phyloP scores from a whole-genome alignment of 2,888 invertebrate species.

The Spialia ferax region DNA sequence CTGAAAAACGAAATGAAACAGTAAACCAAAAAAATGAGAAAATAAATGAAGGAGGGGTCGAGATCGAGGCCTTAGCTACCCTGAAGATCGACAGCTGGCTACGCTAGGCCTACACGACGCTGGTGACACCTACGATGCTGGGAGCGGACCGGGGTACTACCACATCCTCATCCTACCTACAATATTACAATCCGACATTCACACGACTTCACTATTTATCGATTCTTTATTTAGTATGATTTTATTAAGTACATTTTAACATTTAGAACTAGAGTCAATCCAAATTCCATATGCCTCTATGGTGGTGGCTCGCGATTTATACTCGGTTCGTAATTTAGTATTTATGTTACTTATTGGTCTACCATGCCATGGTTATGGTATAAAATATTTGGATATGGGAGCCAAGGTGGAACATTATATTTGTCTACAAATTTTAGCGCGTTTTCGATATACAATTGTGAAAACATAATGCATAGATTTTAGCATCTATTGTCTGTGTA shows the following conservation, averaged over 20 bases:
- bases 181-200: slow-evolving; percentile 52
- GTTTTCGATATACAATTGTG: slow-evolving; percentile 66
- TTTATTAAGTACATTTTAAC: slow-evolving; percentile 46
- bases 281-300: slow-evolving; percentile 71
- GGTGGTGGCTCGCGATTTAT: slow-evolving; percentile 70
- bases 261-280: slow-evolving; percentile 47
- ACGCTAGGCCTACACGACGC: too few relatives aligned
- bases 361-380: slow-evolving; percentile 73
- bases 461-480: slow-evolving; percentile 53
- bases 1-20: slow-evolving; percentile 57
- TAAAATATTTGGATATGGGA: slow-evolving; percentile 68
- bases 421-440: slow-evolving; percentile 53
- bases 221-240: slow-evolving; percentile 51
- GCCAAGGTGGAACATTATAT: slow-evolving; percentile 72
- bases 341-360: slow-evolving; percentile 62
- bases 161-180: slow-evolving; percentile 53
- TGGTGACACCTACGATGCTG: slow-evolving; percentile 62
- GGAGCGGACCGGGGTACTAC: slow-evolving; percentile 56
- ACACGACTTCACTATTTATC: slow-evolving; percentile 43
- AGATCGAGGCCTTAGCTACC: slow-evolving; percentile 70
- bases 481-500: neutral
- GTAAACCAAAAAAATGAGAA: slow-evolving; percentile 57
- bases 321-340: slow-evolving; percentile 52
- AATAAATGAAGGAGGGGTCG: slow-evolving; percentile 58
- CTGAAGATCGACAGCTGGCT: slow-evolving; percentile 63